A percentile compares a stretch with the other conserved stretches of the same genome.
Conservation (phyloP, 2,113 vertebrate genomes). For the Callorhinus ursinus region DNA sequence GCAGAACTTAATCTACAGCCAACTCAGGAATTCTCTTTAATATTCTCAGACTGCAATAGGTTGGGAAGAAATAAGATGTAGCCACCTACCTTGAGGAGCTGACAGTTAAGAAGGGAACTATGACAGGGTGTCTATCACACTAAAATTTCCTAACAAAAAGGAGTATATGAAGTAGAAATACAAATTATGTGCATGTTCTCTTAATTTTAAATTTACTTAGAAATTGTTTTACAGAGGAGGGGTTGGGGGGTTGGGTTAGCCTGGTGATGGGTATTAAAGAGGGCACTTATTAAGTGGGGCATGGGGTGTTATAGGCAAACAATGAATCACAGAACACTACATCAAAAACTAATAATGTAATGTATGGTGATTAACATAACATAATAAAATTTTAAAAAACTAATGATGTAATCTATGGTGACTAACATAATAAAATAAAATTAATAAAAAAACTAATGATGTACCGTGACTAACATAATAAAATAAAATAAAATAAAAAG, state of each 20-base stretch:
- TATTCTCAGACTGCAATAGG: not conserved
- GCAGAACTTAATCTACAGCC: not conserved
- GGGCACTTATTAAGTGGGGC: too few species aligned
- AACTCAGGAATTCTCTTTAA: not conserved
- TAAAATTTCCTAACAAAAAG: not conserved
- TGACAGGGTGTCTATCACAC: not conserved
- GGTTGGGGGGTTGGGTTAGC: too few species aligned
- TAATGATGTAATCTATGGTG: too few species aligned
- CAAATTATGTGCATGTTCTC: not conserved
- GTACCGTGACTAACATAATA: too few species aligned
- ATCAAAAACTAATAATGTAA: too few species aligned
- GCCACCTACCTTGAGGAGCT: not conserved
- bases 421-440: too few species aligned
- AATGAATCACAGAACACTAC: too few species aligned
- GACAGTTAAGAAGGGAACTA: not conserved
- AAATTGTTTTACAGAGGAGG: not conserved
- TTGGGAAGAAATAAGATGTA: not conserved
- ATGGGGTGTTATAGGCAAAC: too few species aligned
- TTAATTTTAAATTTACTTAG: slow-evolving; percentile 4
- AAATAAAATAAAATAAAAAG: not conserved
- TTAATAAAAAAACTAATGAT: too few species aligned
- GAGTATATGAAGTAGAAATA: not conserved
- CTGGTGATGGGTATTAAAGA: too few species aligned
- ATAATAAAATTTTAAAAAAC: too few species aligned
- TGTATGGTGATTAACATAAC: too few species aligned